Base-by-base conservation (phyloP, 1,140 invertebrate species). In the Bombus picipes region DNA sequence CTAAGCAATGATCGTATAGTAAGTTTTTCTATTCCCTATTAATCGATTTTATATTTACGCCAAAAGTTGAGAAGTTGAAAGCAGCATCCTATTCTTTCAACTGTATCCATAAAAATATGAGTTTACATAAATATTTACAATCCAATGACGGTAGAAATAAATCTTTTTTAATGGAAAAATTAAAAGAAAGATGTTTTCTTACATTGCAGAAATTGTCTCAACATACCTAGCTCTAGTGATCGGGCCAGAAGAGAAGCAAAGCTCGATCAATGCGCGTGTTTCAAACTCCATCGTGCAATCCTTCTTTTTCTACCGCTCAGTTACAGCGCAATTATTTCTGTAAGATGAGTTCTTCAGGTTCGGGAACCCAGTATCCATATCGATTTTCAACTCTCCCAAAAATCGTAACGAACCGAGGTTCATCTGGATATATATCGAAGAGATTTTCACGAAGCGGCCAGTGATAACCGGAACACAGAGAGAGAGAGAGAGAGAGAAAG, bases 181-280 rank as follows among this genome's bases (percentile, higher is more conserved):
- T 47, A 47, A 15, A 47, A 47, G 4, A 15, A 47, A 47, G 43
- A 18, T 53, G 4, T 13, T 18, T 53, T 53, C 18, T 53, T 22
- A 34, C 13, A 15, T 53, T 53, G 3, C 0, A 8, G 6, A 28
- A 41, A 8, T n/a, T 76, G 3, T 32, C 8, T 15, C 3, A 32
- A 76, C 81, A 57, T 94, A 94, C 94, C 93, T 94, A 78, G 93
- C 88, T 83, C 94, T 93, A 62, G 83, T 87, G 57, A 93, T 72
- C 10, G 92, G 90, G 57, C 86, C 85, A 39, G 92, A 88, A 5
- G 91, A 91, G 18, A 94, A 81, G 81, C 94, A 94, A 75, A 94
- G 87, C 77, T 93, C 82, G 74, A 94, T 94, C 84, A 94, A 82
- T 73, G 90, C 92, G 80, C 87, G 90, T 3, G 94, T 94, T 84